Percentiles rank a stretch among this genome's conserved stretches.
Conservation (phyloP, 1,140 invertebrate species). For the Sesamia nonagrioides region DNA sequence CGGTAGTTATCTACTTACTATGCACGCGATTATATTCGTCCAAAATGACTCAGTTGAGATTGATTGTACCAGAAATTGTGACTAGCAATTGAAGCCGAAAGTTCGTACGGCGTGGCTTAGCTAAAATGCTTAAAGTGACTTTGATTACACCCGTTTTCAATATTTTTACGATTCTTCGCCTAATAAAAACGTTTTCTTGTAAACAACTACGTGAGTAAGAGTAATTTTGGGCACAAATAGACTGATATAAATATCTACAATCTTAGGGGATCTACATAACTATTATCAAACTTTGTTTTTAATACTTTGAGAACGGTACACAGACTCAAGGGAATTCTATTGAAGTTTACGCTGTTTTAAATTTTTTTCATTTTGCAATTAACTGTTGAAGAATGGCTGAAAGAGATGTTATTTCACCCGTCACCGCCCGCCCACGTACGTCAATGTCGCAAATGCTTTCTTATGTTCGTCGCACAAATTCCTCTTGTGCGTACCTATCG, state of each 20-base stretch:
- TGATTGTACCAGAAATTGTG: constrained; percentile 12
- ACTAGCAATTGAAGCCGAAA: constrained; percentile 7
- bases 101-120: constrained; percentile 10
- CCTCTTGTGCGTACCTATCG: constrained; percentile 46
- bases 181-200: not conserved
- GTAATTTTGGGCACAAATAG: constrained; percentile 15
- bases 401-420: constrained; percentile 55
- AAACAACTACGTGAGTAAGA: constrained; percentile 6
- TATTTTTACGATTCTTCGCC: constrained; percentile 16
- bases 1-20: not conserved
- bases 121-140: not conserved
- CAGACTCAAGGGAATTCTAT: not conserved
- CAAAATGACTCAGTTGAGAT: constrained; percentile 7
- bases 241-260: constrained; percentile 11
- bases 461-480: constrained; percentile 56
- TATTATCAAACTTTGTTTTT: not conserved
- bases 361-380: constrained; percentile 31
- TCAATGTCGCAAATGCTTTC: constrained; percentile 72
- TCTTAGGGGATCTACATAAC: not conserved
- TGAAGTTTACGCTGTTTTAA: not conserved
- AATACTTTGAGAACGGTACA: not conserved
- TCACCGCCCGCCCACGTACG: constrained; percentile 67
- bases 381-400: constrained; percentile 26
- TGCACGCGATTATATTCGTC: constrained; percentile 1
- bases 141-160: not conserved